A percentile compares a stretch with the other conserved stretches of the same genome.
Evolutionary conservation across 2,113 vertebrate genomes (phyloP).

Genomic region (Perca flavescens): DNA sequence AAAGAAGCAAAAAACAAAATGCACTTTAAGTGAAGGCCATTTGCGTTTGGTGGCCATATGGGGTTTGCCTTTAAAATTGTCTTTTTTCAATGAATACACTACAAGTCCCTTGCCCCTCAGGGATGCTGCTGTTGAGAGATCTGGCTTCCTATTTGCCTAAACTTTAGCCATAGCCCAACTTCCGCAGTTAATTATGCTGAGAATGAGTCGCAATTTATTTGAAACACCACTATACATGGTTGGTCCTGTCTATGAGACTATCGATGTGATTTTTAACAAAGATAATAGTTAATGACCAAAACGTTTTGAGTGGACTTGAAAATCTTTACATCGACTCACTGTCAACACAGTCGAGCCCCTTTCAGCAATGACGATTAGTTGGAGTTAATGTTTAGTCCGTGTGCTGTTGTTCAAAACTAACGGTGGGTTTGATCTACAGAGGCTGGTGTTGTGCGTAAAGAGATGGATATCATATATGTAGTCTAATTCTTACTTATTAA

Average conservation of each 20-base stretch:
- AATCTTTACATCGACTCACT: slow-evolving; percentile 16
- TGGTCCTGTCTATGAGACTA: neutral
- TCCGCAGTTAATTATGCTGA: neutral
- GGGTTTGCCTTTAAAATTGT: slow-evolving; percentile 16
- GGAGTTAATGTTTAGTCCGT: slow-evolving; percentile 34
- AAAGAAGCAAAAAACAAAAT: slow-evolving; percentile 53
- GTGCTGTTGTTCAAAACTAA: slow-evolving; percentile 14
- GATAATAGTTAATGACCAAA: neutral
- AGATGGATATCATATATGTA: neutral
- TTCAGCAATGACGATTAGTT: slow-evolving; percentile 17
- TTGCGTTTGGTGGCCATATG: slow-evolving; percentile 54
- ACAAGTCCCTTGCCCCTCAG: neutral
- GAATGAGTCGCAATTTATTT: neutral
- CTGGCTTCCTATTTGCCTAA: neutral
- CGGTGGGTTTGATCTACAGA: slow-evolving; percentile 5
- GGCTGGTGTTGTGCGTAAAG: slow-evolving; percentile 9
- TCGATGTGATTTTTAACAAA: slow-evolving; percentile 13
- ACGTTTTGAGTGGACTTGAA: slow-evolving; percentile 10
- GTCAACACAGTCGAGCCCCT: neutral
- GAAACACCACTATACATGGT: neutral
- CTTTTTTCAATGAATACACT: neutral
- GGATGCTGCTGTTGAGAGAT: neutral
- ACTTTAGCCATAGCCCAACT: neutral
- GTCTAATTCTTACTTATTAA: slow-evolving; percentile 26
- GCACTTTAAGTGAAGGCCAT: slow-evolving; percentile 11